Conservation (phyloP, 2,113 vertebrate species). For the Solea senegalensis region DNA sequence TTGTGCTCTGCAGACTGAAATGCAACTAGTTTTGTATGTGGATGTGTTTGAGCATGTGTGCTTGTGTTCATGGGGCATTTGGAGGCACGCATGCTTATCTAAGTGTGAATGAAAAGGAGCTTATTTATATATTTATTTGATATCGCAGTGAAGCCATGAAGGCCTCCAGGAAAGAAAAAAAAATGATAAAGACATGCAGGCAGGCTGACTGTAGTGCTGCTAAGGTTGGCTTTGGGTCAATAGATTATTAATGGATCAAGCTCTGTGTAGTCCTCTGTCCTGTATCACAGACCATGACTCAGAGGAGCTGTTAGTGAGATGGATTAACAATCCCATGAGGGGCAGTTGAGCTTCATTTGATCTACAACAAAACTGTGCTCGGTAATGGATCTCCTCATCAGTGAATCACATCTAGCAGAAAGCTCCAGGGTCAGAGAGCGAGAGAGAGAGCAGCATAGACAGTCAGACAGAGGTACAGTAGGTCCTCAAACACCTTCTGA, state of each 20-base stretch:
- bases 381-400: slow-evolving; percentile 24
- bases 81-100: slow-evolving; percentile 14
- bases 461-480: slow-evolving; percentile 21
- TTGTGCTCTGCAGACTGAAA: slow-evolving; percentile 11
- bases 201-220: slow-evolving; percentile 13
- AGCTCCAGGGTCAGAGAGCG: slow-evolving; percentile 13
- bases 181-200: slow-evolving; percentile 9
- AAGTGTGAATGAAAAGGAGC: slow-evolving; percentile 26
- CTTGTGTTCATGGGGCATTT: slow-evolving; percentile 9
- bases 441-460: not conserved
- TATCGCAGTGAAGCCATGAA: slow-evolving; percentile 52
- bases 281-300: slow-evolving; percentile 27
- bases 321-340: slow-evolving; percentile 34
- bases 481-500: slow-evolving; percentile 48
- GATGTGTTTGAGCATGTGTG: slow-evolving; percentile 7
- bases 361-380: slow-evolving; percentile 7
- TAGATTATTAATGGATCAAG: slow-evolving; percentile 6
- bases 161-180: slow-evolving; percentile 32
- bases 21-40: not conserved
- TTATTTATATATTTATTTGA: slow-evolving; percentile 37
- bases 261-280: slow-evolving; percentile 8
- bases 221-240: slow-evolving; percentile 18
- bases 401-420: slow-evolving; percentile 22
- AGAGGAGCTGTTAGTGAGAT: slow-evolving; percentile 25
- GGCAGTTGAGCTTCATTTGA: slow-evolving; percentile 33